Evolutionary conservation across 2,113 vertebrate genomes (phyloP).

Genomic region (Motacilla alba): DNA sequence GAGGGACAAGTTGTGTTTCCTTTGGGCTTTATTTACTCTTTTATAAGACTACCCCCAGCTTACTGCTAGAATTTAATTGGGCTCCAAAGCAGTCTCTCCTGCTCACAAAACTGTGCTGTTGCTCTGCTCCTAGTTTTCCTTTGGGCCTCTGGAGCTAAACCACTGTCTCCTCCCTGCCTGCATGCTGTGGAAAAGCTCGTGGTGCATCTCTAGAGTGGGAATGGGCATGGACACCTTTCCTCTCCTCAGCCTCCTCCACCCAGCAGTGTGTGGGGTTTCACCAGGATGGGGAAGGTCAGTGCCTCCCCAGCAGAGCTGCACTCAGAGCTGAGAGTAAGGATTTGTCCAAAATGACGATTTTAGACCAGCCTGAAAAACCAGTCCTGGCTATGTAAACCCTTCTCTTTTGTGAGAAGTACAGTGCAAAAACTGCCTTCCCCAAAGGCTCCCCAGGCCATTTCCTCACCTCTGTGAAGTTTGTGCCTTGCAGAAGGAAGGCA

Average conservation of each 20-base stretch:
- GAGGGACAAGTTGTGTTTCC: background rate
- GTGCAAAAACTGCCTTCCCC: background rate
- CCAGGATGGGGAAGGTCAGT: background rate
- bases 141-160: background rate
- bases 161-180: accelerated
- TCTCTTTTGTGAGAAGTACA: background rate
- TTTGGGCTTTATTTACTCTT: background rate
- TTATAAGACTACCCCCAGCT: background rate
- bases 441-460: background rate
- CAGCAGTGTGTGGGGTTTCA: accelerated
- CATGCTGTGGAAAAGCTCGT: background rate
- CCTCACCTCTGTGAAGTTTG: background rate
- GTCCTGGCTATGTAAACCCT: background rate
- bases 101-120: background rate
- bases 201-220: background rate
- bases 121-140: background rate
- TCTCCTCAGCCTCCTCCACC: background rate
- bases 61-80: background rate
- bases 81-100: background rate
- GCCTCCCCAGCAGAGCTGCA: background rate
- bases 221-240: background rate
- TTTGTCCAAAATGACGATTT: background rate
- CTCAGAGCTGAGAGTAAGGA: background rate
- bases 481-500: too few species aligned
- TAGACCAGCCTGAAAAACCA: background rate